These are phyloP conservation scores for Sebastes schlegelii DNA, from an alignment of 2,113 vertebrate genomes.

Conservation along the genomic window DNA sequence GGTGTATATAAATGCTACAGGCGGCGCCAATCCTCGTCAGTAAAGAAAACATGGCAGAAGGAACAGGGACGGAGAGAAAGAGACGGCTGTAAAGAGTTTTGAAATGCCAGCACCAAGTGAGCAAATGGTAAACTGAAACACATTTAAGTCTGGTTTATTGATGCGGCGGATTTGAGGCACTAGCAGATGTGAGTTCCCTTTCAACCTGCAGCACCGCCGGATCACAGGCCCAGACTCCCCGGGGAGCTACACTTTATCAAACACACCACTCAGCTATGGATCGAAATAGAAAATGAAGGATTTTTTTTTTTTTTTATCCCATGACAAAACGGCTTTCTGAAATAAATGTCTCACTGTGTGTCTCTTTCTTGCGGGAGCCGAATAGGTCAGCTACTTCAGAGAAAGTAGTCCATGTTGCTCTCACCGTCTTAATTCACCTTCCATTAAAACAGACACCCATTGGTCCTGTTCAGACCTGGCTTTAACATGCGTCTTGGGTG, in stretches of 20 bases:
- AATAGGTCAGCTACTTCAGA: constrained; percentile 41
- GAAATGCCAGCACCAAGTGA: constrained; percentile 44
- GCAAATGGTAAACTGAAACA: constrained; percentile 63
- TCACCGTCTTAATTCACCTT: constrained; percentile 4
- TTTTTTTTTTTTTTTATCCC: constrained; percentile 24
- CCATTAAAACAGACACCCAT: not conserved
- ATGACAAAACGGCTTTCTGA: constrained; percentile 50
- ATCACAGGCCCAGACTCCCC: constrained; percentile 72
- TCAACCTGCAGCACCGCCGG: constrained; percentile 61
- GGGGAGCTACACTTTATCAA: constrained; percentile 64
- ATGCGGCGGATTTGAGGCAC: constrained; percentile 68
- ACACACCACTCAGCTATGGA: constrained; percentile 59
- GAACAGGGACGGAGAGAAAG: constrained; percentile 20
- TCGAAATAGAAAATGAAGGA: constrained; percentile 62
- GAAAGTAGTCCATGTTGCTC: constrained; percentile 8
- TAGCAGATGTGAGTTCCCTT: constrained; percentile 63
- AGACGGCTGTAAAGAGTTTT: constrained; percentile 36
- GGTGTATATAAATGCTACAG: constrained; percentile 50
- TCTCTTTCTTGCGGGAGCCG: constrained; percentile 17
- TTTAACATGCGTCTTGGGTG: too few species aligned
- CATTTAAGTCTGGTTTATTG: constrained; percentile 71
- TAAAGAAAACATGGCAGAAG: constrained; percentile 43
- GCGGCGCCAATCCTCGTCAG: constrained; percentile 27
- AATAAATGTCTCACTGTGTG: constrained; percentile 31
- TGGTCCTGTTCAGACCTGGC: not conserved